Evolutionary conservation across 1,140 invertebrate species (phyloP), one percentile per base, ranked within the genome.

Genomic region (Ceratina calcarata): DNA sequence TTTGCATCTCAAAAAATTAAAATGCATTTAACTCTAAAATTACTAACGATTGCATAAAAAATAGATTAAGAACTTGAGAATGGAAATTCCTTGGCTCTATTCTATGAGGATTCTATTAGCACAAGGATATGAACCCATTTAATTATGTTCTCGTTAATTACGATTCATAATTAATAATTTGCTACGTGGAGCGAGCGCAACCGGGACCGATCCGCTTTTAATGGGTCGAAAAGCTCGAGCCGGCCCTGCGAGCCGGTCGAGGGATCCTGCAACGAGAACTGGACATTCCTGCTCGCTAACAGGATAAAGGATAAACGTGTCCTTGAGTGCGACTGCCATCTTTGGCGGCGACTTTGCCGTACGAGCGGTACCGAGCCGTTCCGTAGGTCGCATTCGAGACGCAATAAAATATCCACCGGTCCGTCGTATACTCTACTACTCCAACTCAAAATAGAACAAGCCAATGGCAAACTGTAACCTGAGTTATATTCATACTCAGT

Each of bases 251-350:
- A 53, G 32, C 45, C 65, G 68, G 84, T 65, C 58, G 77, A 67
- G 6, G 83, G 80, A 85, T 85, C 64, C 69, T 37, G 64, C 76
- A 83, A 82, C 68, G 71, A 82, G 80, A 76, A 82, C 70, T 71
- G 60, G 75, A 77, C 83, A 85, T 85, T 86, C 83, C 68, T 73
- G 62, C 24, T 80, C 73, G 62, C 60, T 86, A 86, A 86, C 84
- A 86, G 85, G 85, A 86, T 78, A 83, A 82, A 85, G 85, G 84
- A 82, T 86, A 82, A 85, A 78, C 62, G 81, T 78, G 84, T 86
- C 85, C 84, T 85, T 86, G 85, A 86, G 73, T 77, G 74, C 73
- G 57, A 72, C 73, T 78, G 81, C 72, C 81, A 86, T 86, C 81
- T 79, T 85, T 75, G 84, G 69, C 64, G 74, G 74, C 74, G 70